Evolutionary conservation across 2,797 vertebrate species (phyloP).

Genomic region (Centroberyx gerrardi): DNA sequence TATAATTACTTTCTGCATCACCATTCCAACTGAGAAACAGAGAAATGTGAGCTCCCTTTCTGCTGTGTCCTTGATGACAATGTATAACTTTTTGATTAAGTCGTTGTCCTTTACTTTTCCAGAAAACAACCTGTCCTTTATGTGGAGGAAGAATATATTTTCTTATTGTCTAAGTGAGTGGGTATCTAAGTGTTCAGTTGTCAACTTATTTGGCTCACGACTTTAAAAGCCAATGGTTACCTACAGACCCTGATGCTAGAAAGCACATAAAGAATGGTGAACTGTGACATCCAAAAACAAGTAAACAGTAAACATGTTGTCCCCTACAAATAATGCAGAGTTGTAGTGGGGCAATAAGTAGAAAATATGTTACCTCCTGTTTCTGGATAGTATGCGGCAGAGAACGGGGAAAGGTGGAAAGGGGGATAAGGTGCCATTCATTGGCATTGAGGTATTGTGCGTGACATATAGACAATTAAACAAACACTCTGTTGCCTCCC

Average conservation of each 20-base stretch:
- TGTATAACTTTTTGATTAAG: not conserved
- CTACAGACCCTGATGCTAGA: not conserved
- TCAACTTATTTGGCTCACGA: not conserved
- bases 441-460: too few relatives aligned
- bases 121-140: not conserved
- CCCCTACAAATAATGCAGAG: too few relatives aligned
- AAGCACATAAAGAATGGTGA: slow-evolving; percentile 12
- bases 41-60: not conserved
- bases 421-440: too few relatives aligned
- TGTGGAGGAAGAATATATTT: not conserved
- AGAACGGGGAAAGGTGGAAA: too few relatives aligned
- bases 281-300: not conserved
- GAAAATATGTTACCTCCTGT: too few relatives aligned
- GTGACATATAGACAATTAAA: too few relatives aligned
- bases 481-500: too few relatives aligned
- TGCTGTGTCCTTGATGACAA: slow-evolving; percentile 23
- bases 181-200: not conserved
- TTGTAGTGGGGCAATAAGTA: too few relatives aligned
- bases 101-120: not conserved
- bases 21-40: slow-evolving; percentile 16
- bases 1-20: slow-evolving; percentile 52
- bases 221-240: not conserved
- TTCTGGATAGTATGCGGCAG: too few relatives aligned
- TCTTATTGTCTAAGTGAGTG: not conserved
- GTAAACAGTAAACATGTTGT: too few relatives aligned